Conservation (phyloP, 2,888 invertebrate genomes). For the Drosophila suboccidentalis region DNA sequence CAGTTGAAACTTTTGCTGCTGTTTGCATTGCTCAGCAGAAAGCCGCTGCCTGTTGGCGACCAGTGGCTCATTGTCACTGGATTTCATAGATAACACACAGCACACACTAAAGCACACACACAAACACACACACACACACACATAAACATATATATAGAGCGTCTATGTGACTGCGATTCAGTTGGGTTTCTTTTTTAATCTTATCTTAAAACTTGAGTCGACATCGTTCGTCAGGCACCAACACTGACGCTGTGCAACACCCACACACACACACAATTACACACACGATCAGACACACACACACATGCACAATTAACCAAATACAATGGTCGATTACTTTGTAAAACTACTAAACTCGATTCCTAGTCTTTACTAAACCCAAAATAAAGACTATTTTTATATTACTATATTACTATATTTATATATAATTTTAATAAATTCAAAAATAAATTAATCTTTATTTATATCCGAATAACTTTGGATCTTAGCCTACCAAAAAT, state of each 20-base stretch:
- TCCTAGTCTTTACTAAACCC: not conserved
- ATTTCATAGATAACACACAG: slow-evolving; percentile 72
- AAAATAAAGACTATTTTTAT: not conserved
- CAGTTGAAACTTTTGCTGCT: slow-evolving; percentile 29
- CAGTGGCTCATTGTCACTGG: slow-evolving; percentile 63
- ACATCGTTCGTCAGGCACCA: slow-evolving; percentile 58
- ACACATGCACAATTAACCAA: not conserved
- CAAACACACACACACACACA: slow-evolving; percentile 13
- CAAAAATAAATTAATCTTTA: too few species aligned
- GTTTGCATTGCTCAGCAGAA: slow-evolving; percentile 64
- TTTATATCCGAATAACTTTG: too few species aligned
- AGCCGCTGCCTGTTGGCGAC: slow-evolving; percentile 48
- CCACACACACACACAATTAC: slow-evolving; percentile 14
- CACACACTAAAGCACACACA: slow-evolving; percentile 23
- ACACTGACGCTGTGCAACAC: slow-evolving; percentile 46
- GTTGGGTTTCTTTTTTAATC: slow-evolving; percentile 70
- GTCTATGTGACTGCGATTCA: slow-evolving; percentile 41
- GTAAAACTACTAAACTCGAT: not conserved
- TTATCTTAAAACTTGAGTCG: slow-evolving; percentile 82
- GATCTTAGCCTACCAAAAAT: not conserved
- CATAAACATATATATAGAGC: not conserved
- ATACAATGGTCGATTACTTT: slow-evolving; percentile 1
- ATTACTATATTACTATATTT: too few species aligned
- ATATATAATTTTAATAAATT: too few species aligned
- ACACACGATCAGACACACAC: slow-evolving; percentile 18